phyloP scores from a whole-genome alignment of 2,797 vertebrate species.

The Parauchenoglanis punctatus region DNA sequence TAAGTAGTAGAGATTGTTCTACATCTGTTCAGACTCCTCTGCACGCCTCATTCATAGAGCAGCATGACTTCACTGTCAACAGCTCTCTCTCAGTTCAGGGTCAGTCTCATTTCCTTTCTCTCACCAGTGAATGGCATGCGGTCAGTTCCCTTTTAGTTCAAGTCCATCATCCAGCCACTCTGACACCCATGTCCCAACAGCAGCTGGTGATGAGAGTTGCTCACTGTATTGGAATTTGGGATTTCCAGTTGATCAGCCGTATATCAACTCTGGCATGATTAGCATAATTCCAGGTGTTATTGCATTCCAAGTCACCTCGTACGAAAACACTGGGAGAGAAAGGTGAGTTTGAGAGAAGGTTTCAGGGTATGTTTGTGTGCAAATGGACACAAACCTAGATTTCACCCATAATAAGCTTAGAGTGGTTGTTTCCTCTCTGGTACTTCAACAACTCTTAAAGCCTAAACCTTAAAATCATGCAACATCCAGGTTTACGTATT shows the following conservation, averaged over 20 bases:
- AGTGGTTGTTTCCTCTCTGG: neutral
- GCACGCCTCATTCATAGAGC: neutral
- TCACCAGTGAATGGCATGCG: slow-evolving; percentile 49
- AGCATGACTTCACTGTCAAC: slow-evolving; percentile 3
- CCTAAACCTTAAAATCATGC: neutral
- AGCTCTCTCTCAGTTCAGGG: slow-evolving; percentile 31
- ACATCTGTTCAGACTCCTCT: slow-evolving; percentile 8
- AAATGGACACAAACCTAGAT: neutral
- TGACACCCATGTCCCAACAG: slow-evolving; percentile 17
- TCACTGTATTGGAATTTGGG: slow-evolving; percentile 26
- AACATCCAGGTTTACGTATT: neutral
- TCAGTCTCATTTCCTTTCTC: slow-evolving; percentile 53
- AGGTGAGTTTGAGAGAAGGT: neutral
- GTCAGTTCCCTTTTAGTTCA: slow-evolving; percentile 47
- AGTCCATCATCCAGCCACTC: slow-evolving; percentile 44
- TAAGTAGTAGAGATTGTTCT: neutral
- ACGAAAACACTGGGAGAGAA: neutral
- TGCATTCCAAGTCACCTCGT: neutral
- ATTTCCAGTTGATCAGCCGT: neutral
- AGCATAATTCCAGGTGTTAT: neutral
- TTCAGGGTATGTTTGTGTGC: neutral
- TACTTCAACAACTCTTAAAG: neutral
- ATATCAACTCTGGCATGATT: neutral
- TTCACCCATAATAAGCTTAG: neutral
- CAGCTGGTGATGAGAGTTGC: slow-evolving; percentile 40